These are phyloP conservation scores for Poecilia velifera DNA, from an alignment of 2,797 vertebrate genomes.

Conservation along the genomic window DNA sequence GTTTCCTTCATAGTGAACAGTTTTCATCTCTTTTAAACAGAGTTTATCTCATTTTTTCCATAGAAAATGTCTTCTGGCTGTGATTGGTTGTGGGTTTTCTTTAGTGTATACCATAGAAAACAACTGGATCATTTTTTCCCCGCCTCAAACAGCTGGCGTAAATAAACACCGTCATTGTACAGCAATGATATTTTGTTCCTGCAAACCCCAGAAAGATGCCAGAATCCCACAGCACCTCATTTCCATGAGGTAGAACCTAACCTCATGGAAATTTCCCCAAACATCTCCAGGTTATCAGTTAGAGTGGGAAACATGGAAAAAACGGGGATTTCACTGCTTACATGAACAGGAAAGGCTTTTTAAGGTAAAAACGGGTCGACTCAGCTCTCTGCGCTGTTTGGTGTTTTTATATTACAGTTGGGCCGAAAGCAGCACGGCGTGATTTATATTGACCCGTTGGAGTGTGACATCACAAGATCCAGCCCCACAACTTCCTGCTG, in stretches of 20 bases:
- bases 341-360: not conserved
- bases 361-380: not conserved
- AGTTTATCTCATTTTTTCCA: not conserved
- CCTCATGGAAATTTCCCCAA: not conserved
- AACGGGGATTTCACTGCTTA: not conserved
- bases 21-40: not conserved
- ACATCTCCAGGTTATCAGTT: not conserved
- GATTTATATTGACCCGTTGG: too few relatives aligned
- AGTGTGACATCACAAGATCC: too few relatives aligned
- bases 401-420: too few relatives aligned
- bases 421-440: too few relatives aligned
- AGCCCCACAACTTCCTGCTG: too few relatives aligned
- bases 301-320: not conserved
- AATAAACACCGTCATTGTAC: slow-evolving; percentile 1
- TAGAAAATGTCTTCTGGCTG: not conserved
- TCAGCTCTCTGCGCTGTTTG: too few relatives aligned
- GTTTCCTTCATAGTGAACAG: not conserved
- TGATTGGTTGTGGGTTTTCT: not conserved
- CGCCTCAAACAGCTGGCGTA: not conserved
- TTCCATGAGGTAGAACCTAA: not conserved
- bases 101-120: not conserved
- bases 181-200: not conserved
- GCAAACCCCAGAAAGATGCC: not conserved
- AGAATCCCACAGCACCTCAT: not conserved
- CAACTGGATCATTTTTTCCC: not conserved